A percentile compares a stretch with the other conserved stretches of the same genome.
Evolutionary conservation across 2,797 vertebrate genomes (phyloP).

Genomic region (Cygnus olor): DNA sequence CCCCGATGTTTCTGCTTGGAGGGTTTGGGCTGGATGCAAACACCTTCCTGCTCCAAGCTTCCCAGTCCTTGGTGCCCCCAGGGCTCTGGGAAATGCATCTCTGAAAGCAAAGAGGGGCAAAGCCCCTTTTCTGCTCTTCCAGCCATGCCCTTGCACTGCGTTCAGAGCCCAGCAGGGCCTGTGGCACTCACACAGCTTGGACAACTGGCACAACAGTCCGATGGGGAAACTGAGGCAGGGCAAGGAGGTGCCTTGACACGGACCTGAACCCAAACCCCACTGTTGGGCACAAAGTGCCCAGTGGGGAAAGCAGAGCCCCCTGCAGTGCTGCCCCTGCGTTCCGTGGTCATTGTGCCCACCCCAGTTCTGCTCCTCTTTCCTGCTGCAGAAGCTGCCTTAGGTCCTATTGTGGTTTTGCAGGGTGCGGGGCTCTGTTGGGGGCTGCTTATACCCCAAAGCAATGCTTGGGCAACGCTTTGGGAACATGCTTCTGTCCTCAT

Average conservation of each 20-base stretch:
- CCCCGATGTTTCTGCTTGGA: fast-evolving
- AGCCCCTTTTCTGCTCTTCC: neutral
- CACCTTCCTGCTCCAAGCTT: neutral
- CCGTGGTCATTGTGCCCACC: too few species aligned
- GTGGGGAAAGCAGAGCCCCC: neutral
- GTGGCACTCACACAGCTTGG: neutral
- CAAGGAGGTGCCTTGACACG: neutral
- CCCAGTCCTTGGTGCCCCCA: neutral
- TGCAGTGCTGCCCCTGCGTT: too few species aligned
- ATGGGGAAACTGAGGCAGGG: neutral
- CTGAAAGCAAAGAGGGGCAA: neutral
- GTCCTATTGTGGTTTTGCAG: neutral
- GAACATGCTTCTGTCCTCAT: neutral
- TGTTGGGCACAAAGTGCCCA: neutral
- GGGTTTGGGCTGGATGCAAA: neutral
- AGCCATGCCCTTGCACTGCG: neutral
- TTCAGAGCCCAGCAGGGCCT: neutral
- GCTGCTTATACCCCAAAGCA: too few species aligned
- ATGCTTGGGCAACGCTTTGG: neutral
- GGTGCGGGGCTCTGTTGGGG: neutral
- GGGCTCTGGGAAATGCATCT: neutral
- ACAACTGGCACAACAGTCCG: neutral
- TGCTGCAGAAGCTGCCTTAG: neutral
- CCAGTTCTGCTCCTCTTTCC: neutral
- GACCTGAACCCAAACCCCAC: neutral